Conservation (phyloP, 1,140 invertebrate species). For the Limonius californicus region DNA sequence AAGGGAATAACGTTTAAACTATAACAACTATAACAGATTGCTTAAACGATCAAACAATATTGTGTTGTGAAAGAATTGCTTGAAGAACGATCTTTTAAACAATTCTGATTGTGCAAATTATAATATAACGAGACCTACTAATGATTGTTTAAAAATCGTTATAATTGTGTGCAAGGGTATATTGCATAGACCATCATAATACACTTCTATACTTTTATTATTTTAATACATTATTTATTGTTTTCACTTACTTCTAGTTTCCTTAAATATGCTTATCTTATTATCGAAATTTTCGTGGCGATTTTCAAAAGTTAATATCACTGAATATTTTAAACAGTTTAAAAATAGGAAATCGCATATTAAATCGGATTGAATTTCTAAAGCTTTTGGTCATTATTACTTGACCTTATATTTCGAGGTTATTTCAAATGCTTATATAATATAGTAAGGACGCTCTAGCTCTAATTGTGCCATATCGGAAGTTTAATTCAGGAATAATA, state of each 20-base stretch:
- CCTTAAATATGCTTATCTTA: background rate
- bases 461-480: too few species aligned
- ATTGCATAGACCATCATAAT: background rate
- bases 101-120: too few species aligned
- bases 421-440: too few species aligned
- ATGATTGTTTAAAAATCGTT: background rate
- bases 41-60: too few species aligned
- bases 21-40: too few species aligned
- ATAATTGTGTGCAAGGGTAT: background rate
- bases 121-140: too few species aligned
- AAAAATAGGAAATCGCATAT: background rate
- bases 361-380: background rate
- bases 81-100: too few species aligned
- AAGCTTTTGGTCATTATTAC: background rate
- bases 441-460: too few species aligned
- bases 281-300: background rate
- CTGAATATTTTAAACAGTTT: background rate
- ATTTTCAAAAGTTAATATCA: background rate
- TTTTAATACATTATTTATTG: slow-evolving; percentile 8
- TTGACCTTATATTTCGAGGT: too few species aligned
- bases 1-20: too few species aligned
- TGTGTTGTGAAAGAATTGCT: too few species aligned
- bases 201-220: background rate
- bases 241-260: slow-evolving; percentile 3
- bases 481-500: too few species aligned